phyloP scores from a whole-genome alignment of 2,888 invertebrate genomes.

The Brachyptera risi region DNA sequence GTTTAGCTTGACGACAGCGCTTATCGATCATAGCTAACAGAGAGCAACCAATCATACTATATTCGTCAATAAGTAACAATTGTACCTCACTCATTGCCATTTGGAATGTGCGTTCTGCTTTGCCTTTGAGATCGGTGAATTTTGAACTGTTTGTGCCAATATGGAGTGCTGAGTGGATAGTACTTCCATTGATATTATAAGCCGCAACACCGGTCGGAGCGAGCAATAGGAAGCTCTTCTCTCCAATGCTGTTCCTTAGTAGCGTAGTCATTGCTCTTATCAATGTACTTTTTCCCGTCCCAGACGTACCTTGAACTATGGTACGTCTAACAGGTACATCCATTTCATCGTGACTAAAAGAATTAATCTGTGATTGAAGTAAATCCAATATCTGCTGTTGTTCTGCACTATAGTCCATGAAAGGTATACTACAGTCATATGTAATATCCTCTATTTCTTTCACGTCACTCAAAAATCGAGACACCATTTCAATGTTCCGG shows the following conservation, averaged over 20 bases:
- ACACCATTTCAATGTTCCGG: too few species aligned
- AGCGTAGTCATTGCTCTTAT: neutral
- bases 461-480: too few species aligned
- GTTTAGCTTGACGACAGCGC: slow-evolving; percentile 4
- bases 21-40: slow-evolving; percentile 1
- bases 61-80: neutral
- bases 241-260: neutral
- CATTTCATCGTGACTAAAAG: neutral
- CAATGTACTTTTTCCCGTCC: neutral
- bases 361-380: neutral
- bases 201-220: neutral
- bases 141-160: neutral
- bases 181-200: neutral
- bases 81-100: neutral
- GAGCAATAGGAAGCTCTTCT: neutral
- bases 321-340: too few species aligned
- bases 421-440: too few species aligned
- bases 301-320: neutral
- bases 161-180: neutral
- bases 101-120: neutral
- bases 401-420: neutral
- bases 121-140: neutral
- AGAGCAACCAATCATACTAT: neutral
- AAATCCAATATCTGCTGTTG: neutral
- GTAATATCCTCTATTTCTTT: too few species aligned